Conservation (phyloP, 2,888 invertebrate genomes). For the Atrina japonica region DNA sequence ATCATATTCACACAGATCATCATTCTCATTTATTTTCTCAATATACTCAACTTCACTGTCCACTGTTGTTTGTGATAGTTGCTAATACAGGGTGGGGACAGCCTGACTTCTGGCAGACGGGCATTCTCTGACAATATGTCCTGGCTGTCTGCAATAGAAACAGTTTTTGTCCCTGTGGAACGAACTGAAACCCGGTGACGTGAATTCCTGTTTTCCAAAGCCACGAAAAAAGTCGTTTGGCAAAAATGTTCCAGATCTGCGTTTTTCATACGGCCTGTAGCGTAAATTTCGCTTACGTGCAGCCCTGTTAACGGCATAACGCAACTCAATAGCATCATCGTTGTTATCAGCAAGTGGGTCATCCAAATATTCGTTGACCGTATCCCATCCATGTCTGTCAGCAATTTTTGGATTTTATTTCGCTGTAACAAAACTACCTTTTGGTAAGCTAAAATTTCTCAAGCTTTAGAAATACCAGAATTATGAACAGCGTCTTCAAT, state of each 20-base stretch:
- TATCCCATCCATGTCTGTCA: constrained; percentile 16
- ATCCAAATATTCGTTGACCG: constrained; percentile 22
- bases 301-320: constrained; percentile 13
- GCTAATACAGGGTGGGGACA: not conserved
- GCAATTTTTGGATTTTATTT: constrained; percentile 11
- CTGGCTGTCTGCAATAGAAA: constrained; percentile 5
- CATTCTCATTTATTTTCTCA: constrained; percentile 3
- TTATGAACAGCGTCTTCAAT: too few relatives aligned
- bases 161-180: not conserved
- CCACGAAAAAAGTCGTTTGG: constrained; percentile 21
- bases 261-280: not conserved
- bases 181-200: not conserved
- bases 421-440: too few relatives aligned
- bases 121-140: constrained; percentile 13
- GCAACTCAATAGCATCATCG: too few relatives aligned
- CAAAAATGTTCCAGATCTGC: not conserved
- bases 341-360: constrained; percentile 13
- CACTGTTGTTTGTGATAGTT: not conserved
- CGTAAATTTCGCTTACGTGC: constrained; percentile 18
- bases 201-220: constrained; percentile 3
- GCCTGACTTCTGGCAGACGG: constrained; percentile 12
- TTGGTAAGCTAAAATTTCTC: too few relatives aligned
- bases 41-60: not conserved
- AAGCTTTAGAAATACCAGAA: too few relatives aligned
- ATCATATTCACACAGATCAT: constrained; percentile 2